phyloP scores from a whole-genome alignment of 2,113 vertebrate species.

The Campylorhamphus procurvoides region DNA sequence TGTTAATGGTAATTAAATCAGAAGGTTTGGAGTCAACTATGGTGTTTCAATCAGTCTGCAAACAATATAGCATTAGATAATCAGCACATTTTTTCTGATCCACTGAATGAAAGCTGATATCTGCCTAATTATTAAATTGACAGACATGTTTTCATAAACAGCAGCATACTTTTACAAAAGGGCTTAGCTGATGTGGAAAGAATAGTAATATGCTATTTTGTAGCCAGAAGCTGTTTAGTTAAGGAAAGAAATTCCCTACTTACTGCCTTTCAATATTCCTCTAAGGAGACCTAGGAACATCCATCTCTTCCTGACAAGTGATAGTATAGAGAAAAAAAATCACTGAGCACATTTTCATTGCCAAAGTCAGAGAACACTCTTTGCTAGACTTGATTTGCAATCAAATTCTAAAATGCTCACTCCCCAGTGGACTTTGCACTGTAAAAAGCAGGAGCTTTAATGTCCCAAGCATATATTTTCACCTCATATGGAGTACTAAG shows the following conservation, averaged over 20 bases:
- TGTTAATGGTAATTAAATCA: not conserved
- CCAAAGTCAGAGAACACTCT: not conserved
- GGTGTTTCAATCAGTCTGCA: not conserved
- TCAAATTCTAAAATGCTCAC: not conserved
- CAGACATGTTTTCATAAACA: constrained; percentile 5
- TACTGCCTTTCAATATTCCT: not conserved
- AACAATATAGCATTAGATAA: not conserved
- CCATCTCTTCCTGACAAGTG: not conserved
- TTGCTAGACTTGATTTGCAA: not conserved
- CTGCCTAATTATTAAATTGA: not conserved
- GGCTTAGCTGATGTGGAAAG: not conserved
- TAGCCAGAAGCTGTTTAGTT: not conserved
- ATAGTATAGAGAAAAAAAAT: not conserved
- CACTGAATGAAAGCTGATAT: not conserved
- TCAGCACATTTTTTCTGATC: not conserved
- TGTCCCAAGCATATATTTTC: not conserved
- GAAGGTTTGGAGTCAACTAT: not conserved
- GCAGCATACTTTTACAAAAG: not conserved
- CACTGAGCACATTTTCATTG: not conserved
- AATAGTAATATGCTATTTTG: not conserved
- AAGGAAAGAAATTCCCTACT: not conserved
- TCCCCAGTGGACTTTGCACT: not conserved
- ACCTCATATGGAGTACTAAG: not conserved
- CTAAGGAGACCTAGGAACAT: not conserved
- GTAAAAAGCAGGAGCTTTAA: not conserved